Evolutionary conservation across 2,113 vertebrate species (phyloP).

Genomic region (Colossoma macropomum): DNA sequence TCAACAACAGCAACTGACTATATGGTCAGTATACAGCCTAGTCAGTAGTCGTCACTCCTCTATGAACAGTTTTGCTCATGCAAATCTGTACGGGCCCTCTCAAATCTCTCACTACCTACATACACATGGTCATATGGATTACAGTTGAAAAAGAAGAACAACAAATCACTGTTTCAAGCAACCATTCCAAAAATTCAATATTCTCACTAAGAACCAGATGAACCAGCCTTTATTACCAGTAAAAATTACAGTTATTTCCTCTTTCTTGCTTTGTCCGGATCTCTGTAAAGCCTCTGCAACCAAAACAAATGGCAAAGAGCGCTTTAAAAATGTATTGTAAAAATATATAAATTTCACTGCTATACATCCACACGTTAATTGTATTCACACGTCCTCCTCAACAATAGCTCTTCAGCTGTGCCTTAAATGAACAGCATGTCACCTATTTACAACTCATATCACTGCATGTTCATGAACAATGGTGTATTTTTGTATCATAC

Average conservation of each 20-base stretch:
- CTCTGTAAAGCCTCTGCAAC: background rate
- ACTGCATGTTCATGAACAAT: background rate
- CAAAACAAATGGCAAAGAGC: background rate
- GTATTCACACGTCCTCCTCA: background rate
- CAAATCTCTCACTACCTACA: slow-evolving; percentile 33
- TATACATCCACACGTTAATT: background rate
- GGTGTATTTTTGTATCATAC: background rate
- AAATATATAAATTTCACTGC: background rate
- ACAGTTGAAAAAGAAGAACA: slow-evolving; percentile 5
- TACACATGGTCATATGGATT: background rate
- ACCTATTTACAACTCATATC: background rate
- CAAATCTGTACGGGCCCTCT: background rate
- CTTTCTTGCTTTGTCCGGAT: background rate
- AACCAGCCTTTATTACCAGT: background rate
- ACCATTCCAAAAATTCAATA: background rate
- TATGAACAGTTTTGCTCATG: background rate
- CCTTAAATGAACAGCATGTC: background rate
- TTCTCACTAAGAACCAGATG: background rate
- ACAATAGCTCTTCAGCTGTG: no score
- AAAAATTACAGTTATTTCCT: background rate
- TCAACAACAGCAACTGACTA: background rate
- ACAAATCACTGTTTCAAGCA: background rate
- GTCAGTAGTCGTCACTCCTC: no score
- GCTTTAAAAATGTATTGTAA: background rate
- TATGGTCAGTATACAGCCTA: no score